Base-by-base conservation (phyloP, 2,113 vertebrate species). In the Apus apus region DNA sequence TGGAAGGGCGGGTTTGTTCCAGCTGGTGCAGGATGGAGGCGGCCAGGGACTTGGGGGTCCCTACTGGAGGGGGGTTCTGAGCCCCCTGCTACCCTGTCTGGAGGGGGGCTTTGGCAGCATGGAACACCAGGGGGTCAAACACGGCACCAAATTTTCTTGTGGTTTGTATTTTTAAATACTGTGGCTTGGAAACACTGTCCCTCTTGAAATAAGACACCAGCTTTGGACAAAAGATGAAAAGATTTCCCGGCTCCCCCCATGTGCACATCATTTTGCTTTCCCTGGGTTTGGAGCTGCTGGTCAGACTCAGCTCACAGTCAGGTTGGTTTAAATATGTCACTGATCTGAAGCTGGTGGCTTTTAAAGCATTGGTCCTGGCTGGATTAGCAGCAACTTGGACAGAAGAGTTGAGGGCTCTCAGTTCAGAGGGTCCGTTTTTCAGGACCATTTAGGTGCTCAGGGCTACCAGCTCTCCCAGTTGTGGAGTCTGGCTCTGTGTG, bases 151-250 rank as follows among this genome's bases (percentile, higher is more conserved):
- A 5, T 57, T 10, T 29, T 38, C 38, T 38, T 38, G 38, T 38
- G 38, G 38, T 38, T 38, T 38, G 38, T 38, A 38, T 38, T 84
- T 34, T 56, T 77, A 85, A 89, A 93, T n/a, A n/a, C 22, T 2
- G 17, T 58, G 65, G 45, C 18, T 93, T 85, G 68, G 89, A 89
- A 81, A 38, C 73, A 3, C 25, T 13, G 2, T 36, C 46, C 58
- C 43, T 30, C 83, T 56, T 75, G 84, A 93, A 93, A 91, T 22
- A 20, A 87, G 53, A 85, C 57, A 48, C 48, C 70, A 9, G 68
- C 70, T 84, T 85, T 75, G 84, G 86, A 72, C 30, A 45, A 71
- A 93, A 78, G 80, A 85, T n/a, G 30, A 21, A 89, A 89, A 86
- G 80, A 13, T 72, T 91, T 94, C 78, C 73, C 77, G 81, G 61